These are phyloP conservation scores for Pseudanteris insignis DNA, from an alignment of 2,888 invertebrate genomes.

Conservation along the genomic window DNA sequence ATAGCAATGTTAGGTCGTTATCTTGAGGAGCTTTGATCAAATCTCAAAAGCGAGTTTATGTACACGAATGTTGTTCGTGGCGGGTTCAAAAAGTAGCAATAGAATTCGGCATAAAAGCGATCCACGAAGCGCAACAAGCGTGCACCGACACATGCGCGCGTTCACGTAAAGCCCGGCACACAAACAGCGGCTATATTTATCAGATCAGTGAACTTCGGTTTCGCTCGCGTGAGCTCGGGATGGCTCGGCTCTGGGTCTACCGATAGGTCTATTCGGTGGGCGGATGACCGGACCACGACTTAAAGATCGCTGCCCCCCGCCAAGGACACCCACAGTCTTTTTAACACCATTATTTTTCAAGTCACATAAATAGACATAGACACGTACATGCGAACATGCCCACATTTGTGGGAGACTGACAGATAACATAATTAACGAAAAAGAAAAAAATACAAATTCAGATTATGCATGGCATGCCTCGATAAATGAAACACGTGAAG, in stretches of 20 bases:
- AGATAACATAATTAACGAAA: too few species aligned
- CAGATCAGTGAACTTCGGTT: conserved; percentile 38
- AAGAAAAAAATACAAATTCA: too few species aligned
- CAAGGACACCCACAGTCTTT: conserved; percentile 60
- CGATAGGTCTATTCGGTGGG: conserved; percentile 57
- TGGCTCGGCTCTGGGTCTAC: conserved; percentile 46
- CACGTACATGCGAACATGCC: background rate
- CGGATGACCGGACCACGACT: conserved; percentile 54
- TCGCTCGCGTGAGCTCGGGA: conserved; percentile 32
- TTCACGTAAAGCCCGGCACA: background rate
- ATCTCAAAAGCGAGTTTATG: too few species aligned
- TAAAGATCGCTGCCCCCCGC: conserved; percentile 61
- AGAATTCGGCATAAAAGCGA: conserved; percentile 31
- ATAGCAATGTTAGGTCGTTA: too few species aligned
- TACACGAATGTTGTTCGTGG: background rate
- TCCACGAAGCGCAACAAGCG: conserved; percentile 22
- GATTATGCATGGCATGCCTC: too few species aligned
- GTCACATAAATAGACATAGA: conserved; percentile 7
- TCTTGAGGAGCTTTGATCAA: too few species aligned
- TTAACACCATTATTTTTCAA: conserved; percentile 49
- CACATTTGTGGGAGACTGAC: too few species aligned
- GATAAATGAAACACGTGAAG: too few species aligned
- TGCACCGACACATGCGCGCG: background rate
- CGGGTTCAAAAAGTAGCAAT: conserved; percentile 23
- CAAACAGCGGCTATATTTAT: conserved; percentile 29